Evolutionary conservation across 2,113 vertebrate species (phyloP), one percentile per base, ranked within the genome.

Genomic region (Circaetus cinerascens): DNA sequence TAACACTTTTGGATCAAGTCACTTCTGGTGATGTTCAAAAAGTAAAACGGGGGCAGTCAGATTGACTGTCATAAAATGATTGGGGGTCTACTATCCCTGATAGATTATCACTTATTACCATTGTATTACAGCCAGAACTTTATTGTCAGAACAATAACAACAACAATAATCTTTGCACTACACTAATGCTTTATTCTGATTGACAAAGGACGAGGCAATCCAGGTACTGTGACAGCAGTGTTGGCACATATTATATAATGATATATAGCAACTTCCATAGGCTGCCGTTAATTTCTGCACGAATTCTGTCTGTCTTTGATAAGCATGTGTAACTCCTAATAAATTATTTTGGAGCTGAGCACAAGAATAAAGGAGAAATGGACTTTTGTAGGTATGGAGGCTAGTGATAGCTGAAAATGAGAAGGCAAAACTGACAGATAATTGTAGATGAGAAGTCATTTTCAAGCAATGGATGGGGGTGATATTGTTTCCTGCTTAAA

Each of bases 271-370:
- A 38, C 48, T 90, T 93, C 29, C 45, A 68, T 26, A 41, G 48
- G 43, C 19, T 82, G 73, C 41, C 45, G 74, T 96, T 96, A 95
- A 85, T 96, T 96, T 93, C 67, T 82, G 62, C 53, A 53, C 53
- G 45, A 88, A 73, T 92, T 86, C 86, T 96, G 88, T 79, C 64
- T 89, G 73, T 89, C 93, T 94, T 93, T 95, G 91, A 95, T 97
- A 95, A 97, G 89, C 77, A 16, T 19, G 41, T 79, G 29, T 69
- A 82, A 89, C 76, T 89, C 77, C 60, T 92, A 88, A 91, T 91
- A 93, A 91, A 93, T 95, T 89, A 87, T 69, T 86, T 92, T 72
- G 46, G 51, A 63, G 71, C 78, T 62, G 45, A 94, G 59, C 51
- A 72, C 30, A 64, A 82, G 90, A 76, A 93, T 93, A 84, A 93